Evolutionary conservation across 2,113 vertebrate species (phyloP).

Genomic region (Hassar affinis): DNA sequence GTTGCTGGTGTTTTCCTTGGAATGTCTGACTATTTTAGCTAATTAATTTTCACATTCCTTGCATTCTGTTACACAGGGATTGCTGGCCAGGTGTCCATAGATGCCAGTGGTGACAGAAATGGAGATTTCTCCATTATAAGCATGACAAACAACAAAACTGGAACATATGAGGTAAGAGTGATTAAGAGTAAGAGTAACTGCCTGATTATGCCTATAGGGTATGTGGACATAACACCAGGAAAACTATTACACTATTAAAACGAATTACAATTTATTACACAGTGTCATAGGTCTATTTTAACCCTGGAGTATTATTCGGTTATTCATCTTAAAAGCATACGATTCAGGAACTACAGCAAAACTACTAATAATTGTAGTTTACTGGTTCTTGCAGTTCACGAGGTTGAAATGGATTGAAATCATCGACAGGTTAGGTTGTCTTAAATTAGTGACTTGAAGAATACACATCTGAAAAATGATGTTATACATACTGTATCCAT

Average conservation of each 20-base stretch:
- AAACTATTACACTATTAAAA: background rate
- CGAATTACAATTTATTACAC: background rate
- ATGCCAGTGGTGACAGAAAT: conserved; percentile 87
- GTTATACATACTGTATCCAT: background rate
- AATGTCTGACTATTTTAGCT: conserved; percentile 61
- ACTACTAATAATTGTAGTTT: background rate
- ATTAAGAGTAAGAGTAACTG: no score
- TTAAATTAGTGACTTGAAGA: background rate
- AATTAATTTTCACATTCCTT: conserved; percentile 70
- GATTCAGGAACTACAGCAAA: background rate
- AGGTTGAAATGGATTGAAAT: background rate
- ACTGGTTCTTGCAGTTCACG: background rate
- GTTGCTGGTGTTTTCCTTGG: conserved; percentile 75
- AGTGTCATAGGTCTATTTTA: background rate
- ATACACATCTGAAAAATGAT: background rate
- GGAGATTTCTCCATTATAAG: conserved; percentile 95
- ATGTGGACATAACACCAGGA: background rate
- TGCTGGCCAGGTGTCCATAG: conserved; percentile 92
- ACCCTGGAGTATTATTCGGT: background rate
- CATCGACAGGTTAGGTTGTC: background rate
- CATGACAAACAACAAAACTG: conserved; percentile 85
- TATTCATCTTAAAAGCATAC: background rate
- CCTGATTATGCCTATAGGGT: background rate
- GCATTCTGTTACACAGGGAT: conserved; percentile 80
- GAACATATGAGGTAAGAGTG: conserved; percentile 86